Base-by-base conservation (phyloP, 2,888 invertebrate species). In the Diadegma fenestrale region DNA sequence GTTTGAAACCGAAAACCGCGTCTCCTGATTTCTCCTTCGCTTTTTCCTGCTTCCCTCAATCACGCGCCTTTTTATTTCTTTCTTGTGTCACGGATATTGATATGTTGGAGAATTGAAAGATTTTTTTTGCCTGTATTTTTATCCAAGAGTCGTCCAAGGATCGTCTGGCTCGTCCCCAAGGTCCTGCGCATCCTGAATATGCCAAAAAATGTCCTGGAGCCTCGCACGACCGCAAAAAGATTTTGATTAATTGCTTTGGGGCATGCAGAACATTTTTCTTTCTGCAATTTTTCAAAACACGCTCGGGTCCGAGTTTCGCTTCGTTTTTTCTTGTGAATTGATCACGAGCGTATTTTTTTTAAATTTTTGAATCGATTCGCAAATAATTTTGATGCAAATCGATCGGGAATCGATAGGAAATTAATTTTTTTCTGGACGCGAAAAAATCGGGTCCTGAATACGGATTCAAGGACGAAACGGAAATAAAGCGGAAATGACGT, bases 1-100 rank as follows among this genome's bases (percentile, higher is more conserved):
- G 92, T 93, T 92, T 93, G 93, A 93, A 93, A 93, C 92, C 91
- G 88, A 91, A 93, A 91, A 93, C 93, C 91, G 63, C 87, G 73
- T 83, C 83, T 81, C 80, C 69, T 78, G 68, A 80, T 76, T 87
- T 84, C 78, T 63, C 82, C 77, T 58, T 43, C 69, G 69, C 72
- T 58, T 43, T 43, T 72, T 76, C 77, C 69, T 68, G 37, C 79
- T 10, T 58, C 43, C 68, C 58, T 78, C 78, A 58, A 69, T 78
- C 68, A 58, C 58, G 78, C 37, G 64, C 88, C 88, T 88, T 88
- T 88, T 89, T 90, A 88, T 88, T 80, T 83, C 61, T 61, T 26
- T 22, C 68, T 10, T 1, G 37, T 82, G 88, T 90, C 81, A 85
- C 89, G 89, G 92, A 91, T 91, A 92, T 91, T 89, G 92, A 93